phyloP scores from a whole-genome alignment of 2,888 invertebrate species.

The Branchipolynoe longqiensis region DNA sequence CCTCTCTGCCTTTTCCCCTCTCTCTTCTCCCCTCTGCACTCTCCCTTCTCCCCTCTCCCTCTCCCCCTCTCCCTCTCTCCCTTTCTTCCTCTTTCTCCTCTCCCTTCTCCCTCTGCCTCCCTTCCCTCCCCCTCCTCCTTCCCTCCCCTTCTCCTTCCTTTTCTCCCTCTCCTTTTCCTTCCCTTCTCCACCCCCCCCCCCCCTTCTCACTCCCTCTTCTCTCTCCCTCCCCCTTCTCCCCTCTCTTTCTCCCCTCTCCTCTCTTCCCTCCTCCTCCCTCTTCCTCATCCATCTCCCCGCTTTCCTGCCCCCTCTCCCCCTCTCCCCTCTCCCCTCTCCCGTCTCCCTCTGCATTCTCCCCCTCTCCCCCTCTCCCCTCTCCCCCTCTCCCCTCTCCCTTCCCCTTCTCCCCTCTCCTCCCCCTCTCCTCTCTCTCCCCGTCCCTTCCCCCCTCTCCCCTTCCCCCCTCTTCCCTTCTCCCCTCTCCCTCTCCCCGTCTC shows the following conservation, averaged over 20 bases:
- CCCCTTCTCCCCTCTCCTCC: neutral
- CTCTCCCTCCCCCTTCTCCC: neutral
- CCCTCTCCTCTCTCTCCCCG: neutral
- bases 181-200: neutral
- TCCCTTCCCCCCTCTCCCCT: neutral
- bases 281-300: neutral
- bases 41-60: neutral
- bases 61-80: constrained; percentile 17
- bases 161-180: neutral
- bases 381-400: neutral
- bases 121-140: neutral
- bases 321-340: neutral
- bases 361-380: neutral
- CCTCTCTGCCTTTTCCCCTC: neutral
- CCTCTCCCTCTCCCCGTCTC: neutral
- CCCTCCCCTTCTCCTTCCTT: neutral
- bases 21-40: neutral
- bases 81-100: neutral
- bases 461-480: neutral
- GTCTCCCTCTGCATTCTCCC: neutral
- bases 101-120: neutral
- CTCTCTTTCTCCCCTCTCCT: neutral
- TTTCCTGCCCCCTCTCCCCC: neutral
- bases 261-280: neutral
- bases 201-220: neutral